Percentiles rank a stretch among this genome's conserved stretches.
phyloP scores from a whole-genome alignment of 1,140 invertebrate species.

The Cyclargus thomasi region DNA sequence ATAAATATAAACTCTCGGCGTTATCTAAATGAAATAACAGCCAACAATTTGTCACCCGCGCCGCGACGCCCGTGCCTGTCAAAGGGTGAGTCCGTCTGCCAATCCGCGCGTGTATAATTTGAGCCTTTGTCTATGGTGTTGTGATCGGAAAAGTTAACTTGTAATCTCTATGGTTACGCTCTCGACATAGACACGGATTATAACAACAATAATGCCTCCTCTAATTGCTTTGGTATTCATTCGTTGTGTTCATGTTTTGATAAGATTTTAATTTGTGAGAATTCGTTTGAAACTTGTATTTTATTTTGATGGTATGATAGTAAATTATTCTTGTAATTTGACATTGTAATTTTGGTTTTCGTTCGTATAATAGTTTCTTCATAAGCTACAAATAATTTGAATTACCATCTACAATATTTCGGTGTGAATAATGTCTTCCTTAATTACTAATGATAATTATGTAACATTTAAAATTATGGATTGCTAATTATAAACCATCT shows the following conservation, averaged over 20 bases:
- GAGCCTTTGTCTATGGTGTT: slow-evolving; percentile 68
- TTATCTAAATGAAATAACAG: slow-evolving; percentile 44
- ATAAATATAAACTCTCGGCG: slow-evolving; percentile 24
- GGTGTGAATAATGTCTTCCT: slow-evolving; percentile 12
- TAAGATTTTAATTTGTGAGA: background rate
- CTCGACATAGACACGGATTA: slow-evolving; percentile 21
- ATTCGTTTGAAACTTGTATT: background rate
- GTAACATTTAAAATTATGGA: slow-evolving; percentile 18
- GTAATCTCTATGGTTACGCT: slow-evolving; percentile 60
- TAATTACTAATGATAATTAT: slow-evolving; percentile 9
- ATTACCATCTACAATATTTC: background rate
- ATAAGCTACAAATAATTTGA: slow-evolving; percentile 8
- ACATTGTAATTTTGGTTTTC: background rate
- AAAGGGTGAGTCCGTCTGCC: slow-evolving; percentile 57
- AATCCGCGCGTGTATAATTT: slow-evolving; percentile 66
- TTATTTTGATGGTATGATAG: too few relatives aligned
- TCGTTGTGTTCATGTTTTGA: background rate
- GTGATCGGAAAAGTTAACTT: slow-evolving; percentile 70
- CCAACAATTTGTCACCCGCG: slow-evolving; percentile 63
- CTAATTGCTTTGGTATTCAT: background rate
- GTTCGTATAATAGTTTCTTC: background rate
- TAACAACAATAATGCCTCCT: background rate
- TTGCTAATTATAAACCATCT: slow-evolving; percentile 8
- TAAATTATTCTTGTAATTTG: too few relatives aligned
- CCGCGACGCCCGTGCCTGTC: slow-evolving; percentile 42